Conservation (phyloP, 2,113 vertebrate species). For the Murina feae region DNA sequence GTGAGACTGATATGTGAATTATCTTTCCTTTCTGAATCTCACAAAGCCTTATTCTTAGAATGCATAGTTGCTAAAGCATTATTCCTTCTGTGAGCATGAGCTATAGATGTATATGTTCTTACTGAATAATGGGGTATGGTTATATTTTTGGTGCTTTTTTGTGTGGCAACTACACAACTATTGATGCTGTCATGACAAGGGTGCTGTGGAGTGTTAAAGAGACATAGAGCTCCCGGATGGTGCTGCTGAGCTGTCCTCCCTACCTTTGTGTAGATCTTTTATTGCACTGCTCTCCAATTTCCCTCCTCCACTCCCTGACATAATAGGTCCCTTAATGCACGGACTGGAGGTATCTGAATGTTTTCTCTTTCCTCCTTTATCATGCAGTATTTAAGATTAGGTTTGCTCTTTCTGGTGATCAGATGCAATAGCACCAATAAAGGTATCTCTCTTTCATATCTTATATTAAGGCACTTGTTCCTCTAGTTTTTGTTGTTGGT, state of each 20-base stretch:
- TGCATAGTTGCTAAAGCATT: slow-evolving; percentile 39
- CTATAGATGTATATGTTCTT: slow-evolving; percentile 28
- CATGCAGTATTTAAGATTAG: background rate
- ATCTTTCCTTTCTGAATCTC: slow-evolving; percentile 9
- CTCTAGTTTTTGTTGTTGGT: background rate
- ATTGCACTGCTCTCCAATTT: background rate
- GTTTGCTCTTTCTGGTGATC: background rate
- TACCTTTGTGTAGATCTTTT: background rate
- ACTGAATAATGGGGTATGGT: slow-evolving; percentile 44
- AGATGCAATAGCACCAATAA: background rate
- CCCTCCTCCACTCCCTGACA: background rate
- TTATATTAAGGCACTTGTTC: background rate
- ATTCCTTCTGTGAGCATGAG: slow-evolving; percentile 29
- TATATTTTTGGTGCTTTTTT: slow-evolving; percentile 31
- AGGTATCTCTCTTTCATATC: background rate
- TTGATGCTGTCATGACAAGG: background rate
- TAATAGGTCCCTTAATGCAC: background rate
- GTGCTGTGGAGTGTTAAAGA: slow-evolving; percentile 15
- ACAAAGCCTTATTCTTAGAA: slow-evolving; percentile 27
- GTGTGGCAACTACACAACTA: slow-evolving; percentile 29
- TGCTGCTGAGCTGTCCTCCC: background rate
- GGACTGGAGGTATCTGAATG: background rate
- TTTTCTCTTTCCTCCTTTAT: background rate
- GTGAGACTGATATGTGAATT: slow-evolving; percentile 42
- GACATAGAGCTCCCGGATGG: background rate